These are phyloP conservation scores for Drosophila ercepeae DNA, from an alignment of 1,140 invertebrate genomes.

Conservation along the genomic window DNA sequence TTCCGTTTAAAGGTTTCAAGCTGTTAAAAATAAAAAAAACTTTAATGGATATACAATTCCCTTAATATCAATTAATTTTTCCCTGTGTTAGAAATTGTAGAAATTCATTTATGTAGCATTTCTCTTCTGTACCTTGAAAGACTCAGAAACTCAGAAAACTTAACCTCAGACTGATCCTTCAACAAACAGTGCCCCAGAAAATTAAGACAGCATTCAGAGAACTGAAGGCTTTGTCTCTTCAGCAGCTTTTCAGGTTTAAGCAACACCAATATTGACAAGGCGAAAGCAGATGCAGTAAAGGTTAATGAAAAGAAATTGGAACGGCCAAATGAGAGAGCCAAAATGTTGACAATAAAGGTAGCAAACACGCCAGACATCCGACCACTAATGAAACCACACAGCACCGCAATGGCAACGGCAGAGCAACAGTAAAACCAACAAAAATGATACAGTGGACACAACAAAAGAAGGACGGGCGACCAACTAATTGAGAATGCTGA, in stretches of 20 bases:
- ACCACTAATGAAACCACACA: conserved; percentile 54
- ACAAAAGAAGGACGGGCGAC: conserved; percentile 8
- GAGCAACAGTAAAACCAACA: conserved; percentile 1
- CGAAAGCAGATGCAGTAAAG: not conserved
- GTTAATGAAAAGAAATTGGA: conserved; percentile 30
- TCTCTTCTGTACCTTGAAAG: not conserved
- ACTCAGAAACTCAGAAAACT: not conserved
- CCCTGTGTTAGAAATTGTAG: too few species aligned
- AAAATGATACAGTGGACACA: conserved; percentile 17
- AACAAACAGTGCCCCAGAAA: not conserved
- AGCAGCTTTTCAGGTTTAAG: not conserved
- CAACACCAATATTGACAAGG: not conserved
- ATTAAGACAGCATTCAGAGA: not conserved
- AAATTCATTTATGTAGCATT: too few species aligned
- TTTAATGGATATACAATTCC: too few species aligned
- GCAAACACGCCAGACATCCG: conserved; percentile 10
- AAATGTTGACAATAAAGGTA: conserved; percentile 49
- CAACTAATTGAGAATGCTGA: conserved; percentile 54
- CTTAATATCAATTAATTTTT: too few species aligned
- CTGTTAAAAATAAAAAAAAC: too few species aligned
- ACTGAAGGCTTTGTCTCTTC: not conserved
- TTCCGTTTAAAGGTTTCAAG: too few species aligned
- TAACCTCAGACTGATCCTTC: not conserved
- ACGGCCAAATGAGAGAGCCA: not conserved
- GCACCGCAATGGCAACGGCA: conserved; percentile 34